Evolutionary conservation across 2,113 vertebrate genomes (phyloP), one percentile per base, ranked within the genome.

Genomic region (Saimiri boliviensis): DNA sequence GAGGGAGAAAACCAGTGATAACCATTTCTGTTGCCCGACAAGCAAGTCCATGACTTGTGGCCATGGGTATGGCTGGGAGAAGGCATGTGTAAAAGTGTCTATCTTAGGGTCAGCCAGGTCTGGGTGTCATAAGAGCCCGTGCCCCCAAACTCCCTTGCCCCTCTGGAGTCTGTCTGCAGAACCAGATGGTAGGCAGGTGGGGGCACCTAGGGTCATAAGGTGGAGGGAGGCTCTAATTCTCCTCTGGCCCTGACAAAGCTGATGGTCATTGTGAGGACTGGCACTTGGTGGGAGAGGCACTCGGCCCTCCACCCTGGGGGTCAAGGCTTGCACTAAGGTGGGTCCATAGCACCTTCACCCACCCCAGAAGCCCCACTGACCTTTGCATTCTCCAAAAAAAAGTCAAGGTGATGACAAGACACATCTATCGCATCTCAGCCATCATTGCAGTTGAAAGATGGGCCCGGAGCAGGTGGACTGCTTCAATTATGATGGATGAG

Each of bases 381-480:
- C 97, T 97, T 81, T 94, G 89, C 49, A 3, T 73, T 97, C 83
- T 86, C 91, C 86, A 79, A 93, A 68, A 97, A 97, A 63, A 80
- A 82, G 89, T 96, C 92, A 96, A 93, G 86, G 91, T 93, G 88
- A 89, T 92, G 97, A 97, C 16, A 88, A 97, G 97, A 98, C 86
- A 25, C 84, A 97, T 97, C 95, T 97, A 82, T 73, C 2, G 95
- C 91, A 30, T 97, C 79, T 96, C 93, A 98, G 89, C 84, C 92
- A 98, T 96, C 86, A 93, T 91, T 84, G 80, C 49, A 37, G 84
- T 91, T 97, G 97, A 98, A 96, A 96, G 93, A 97, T 73, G 90
- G 90, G 94, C 94, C 81, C 71, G 74, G 95, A 98, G 97, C 92
- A 98, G 97, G 97, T 98, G 98, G 97, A 98, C 80, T 91, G 97